A percentile compares a stretch with the other conserved stretches of the same genome.
Conservation (phyloP, 2,113 vertebrate species). For the Tachysurus fulvidraco region DNA sequence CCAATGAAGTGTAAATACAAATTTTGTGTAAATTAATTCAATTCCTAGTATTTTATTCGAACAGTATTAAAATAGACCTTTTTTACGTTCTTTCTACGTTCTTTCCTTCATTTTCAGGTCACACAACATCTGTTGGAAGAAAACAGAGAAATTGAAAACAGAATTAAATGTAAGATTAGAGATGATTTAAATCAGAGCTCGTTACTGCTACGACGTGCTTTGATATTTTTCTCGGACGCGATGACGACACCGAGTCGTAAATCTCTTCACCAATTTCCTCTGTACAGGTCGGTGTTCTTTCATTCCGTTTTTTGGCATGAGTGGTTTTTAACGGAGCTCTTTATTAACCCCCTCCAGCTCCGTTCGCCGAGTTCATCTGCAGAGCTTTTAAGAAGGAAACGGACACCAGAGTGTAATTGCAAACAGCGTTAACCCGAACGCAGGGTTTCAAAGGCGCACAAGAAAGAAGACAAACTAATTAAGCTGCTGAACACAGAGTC, state of each 20-base stretch:
- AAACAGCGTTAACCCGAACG: conserved; percentile 40
- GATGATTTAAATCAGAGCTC: conserved; percentile 28
- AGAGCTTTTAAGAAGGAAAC: conserved; percentile 50
- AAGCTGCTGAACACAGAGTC: conserved; percentile 59
- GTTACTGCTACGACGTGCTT: conserved; percentile 4
- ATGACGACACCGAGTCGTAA: conserved; percentile 15
- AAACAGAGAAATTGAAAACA: not conserved
- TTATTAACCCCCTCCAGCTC: conserved; percentile 5
- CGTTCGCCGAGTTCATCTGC: conserved; percentile 46
- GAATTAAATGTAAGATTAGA: not conserved
- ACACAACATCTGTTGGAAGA: not conserved
- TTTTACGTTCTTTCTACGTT: not conserved
- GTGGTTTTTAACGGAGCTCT: conserved; percentile 26
- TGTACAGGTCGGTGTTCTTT: conserved; percentile 27
- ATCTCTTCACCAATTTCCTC: conserved; percentile 37
- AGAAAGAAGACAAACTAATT: conserved; percentile 57
- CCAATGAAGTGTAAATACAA: not conserved
- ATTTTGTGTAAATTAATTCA: not conserved
- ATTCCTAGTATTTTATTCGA: not conserved
- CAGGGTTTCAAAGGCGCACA: conserved; percentile 36
- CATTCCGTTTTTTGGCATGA: conserved; percentile 34
- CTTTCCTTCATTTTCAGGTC: not conserved
- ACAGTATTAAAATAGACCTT: not conserved
- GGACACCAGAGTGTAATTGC: conserved; percentile 49
- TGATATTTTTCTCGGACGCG: conserved; percentile 21